A percentile compares a stretch with the other conserved stretches of the same genome.
These are phyloP conservation scores for Lymantria dispar DNA, from an alignment of 2,888 invertebrate genomes.

Conservation along the genomic window DNA sequence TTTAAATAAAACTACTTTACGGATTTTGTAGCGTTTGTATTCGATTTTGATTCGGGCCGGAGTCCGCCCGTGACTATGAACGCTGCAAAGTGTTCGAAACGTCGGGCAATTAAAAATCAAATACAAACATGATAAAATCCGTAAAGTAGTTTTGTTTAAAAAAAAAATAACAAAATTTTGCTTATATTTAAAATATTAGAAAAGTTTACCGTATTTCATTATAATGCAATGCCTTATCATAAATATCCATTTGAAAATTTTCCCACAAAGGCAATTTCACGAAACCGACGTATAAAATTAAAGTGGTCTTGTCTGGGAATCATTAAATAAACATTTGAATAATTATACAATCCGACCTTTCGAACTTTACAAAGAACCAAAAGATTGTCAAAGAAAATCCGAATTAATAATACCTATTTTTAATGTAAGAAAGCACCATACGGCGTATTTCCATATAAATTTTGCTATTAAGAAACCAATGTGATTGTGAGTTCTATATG, in stretches of 20 bases:
- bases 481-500: conserved; percentile 1
- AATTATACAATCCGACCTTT: conserved; percentile 1
- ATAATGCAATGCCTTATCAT: background rate
- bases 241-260: background rate
- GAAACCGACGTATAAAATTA: conserved; percentile 10
- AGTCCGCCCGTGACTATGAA: too few relatives aligned
- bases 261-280: conserved; percentile 1
- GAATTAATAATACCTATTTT: background rate
- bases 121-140: too few relatives aligned
- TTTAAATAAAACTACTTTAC: too few relatives aligned
- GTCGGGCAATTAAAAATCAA: too few relatives aligned
- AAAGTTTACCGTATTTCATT: too few relatives aligned
- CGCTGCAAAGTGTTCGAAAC: too few relatives aligned
- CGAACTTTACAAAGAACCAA: background rate
- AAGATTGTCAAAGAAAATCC: background rate
- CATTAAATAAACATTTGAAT: conserved; percentile 21
- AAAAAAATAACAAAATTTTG: too few relatives aligned
- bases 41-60: too few relatives aligned
- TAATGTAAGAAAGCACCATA: background rate
- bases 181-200: too few relatives aligned
- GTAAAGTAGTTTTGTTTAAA: too few relatives aligned
- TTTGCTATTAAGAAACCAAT: conserved; percentile 3
- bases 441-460: conserved; percentile 5
- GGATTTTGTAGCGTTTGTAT: too few relatives aligned
- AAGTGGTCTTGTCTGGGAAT: conserved; percentile 10